phyloP scores from a whole-genome alignment of 2,113 vertebrate genomes.

The Hyla sarda region DNA sequence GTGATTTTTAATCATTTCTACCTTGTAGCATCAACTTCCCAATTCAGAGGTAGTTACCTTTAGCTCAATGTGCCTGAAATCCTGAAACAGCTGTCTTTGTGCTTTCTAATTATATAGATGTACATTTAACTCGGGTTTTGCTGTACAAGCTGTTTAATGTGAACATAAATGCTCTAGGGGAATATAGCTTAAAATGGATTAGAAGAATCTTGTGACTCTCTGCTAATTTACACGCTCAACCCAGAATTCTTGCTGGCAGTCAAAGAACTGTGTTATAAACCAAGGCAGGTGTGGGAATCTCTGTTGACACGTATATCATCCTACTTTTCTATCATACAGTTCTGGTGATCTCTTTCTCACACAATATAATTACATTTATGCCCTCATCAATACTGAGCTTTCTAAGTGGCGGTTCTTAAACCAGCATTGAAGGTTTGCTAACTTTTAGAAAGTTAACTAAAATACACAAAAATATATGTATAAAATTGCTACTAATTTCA shows the following conservation, averaged over 20 bases:
- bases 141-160: conserved; percentile 43
- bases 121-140: conserved; percentile 30
- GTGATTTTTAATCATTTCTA: conserved; percentile 22
- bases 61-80: conserved; percentile 39
- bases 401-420: neutral
- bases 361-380: neutral
- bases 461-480: neutral
- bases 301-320: neutral
- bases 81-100: conserved; percentile 34
- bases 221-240: conserved; percentile 10
- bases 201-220: neutral
- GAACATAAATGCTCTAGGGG: conserved; percentile 31
- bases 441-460: neutral
- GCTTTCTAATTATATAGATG: conserved; percentile 39
- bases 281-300: neutral
- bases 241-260: neutral
- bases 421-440: neutral
- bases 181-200: conserved; percentile 21
- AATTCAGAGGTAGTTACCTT: conserved; percentile 25
- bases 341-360: neutral
- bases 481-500: neutral
- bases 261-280: neutral
- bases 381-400: neutral
- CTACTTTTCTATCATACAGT: neutral
- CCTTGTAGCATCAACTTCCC: conserved; percentile 8